These are phyloP conservation scores for Diogma glabrata DNA, from an alignment of 2,888 invertebrate genomes.

Conservation along the genomic window DNA sequence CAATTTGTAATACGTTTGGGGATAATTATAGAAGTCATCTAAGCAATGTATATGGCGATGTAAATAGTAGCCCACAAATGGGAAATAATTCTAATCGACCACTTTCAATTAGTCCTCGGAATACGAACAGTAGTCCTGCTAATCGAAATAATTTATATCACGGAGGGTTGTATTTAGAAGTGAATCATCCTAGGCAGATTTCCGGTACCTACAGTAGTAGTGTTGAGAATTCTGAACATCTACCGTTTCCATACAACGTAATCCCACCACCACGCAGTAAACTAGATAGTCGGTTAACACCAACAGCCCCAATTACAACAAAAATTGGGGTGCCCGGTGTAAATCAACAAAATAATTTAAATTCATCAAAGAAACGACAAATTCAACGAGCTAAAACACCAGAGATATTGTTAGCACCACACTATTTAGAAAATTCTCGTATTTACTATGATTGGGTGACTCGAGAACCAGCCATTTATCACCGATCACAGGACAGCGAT, in stretches of 20 bases:
- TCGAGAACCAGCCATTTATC: slow-evolving; percentile 24
- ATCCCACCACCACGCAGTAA: slow-evolving; percentile 49
- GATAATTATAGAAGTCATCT: slow-evolving; percentile 17
- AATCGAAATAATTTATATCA: slow-evolving; percentile 29
- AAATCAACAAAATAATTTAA: slow-evolving; percentile 18
- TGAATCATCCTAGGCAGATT: slow-evolving; percentile 23
- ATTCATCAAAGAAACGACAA: slow-evolving; percentile 26
- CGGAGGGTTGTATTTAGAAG: slow-evolving; percentile 22
- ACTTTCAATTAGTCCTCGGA: slow-evolving; percentile 32
- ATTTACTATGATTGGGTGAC: slow-evolving; percentile 39
- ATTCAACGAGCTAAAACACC: slow-evolving; percentile 55
- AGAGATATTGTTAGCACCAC: slow-evolving; percentile 66
- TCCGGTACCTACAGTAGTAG: slow-evolving; percentile 22
- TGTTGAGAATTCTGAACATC: slow-evolving; percentile 20
- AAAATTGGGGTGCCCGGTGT: slow-evolving; percentile 11
- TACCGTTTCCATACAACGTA: slow-evolving; percentile 38
- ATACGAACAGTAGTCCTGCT: slow-evolving; percentile 33
- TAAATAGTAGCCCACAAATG: too few relatives aligned
- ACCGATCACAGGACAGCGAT: slow-evolving; percentile 12
- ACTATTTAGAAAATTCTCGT: slow-evolving; percentile 44
- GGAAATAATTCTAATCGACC: slow-evolving; percentile 2
- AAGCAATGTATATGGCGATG: slow-evolving; percentile 12
- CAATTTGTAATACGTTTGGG: slow-evolving; percentile 18
- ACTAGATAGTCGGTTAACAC: slow-evolving; percentile 24
- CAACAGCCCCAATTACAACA: slow-evolving; percentile 18